phyloP scores from a whole-genome alignment of 2,113 vertebrate genomes.

The Melospiza georgiana region DNA sequence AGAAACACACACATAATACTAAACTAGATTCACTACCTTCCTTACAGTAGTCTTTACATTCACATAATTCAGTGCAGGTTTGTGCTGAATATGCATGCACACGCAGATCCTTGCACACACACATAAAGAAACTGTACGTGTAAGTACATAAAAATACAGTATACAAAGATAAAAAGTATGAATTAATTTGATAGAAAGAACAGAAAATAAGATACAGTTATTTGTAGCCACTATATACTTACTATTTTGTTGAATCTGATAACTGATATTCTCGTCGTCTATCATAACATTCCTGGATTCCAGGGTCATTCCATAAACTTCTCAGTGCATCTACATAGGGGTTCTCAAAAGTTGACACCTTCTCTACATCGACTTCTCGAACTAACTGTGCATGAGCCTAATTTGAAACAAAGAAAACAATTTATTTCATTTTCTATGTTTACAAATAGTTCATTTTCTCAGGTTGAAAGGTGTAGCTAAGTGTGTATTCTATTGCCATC shows the following conservation, averaged over 20 bases:
- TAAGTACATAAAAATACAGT: neutral
- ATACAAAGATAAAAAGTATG: neutral
- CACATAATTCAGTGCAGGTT: neutral
- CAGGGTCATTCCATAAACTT: conserved; percentile 91
- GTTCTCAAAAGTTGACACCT: conserved; percentile 79
- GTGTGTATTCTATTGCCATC: too few species aligned
- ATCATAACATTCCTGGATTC: conserved; percentile 91
- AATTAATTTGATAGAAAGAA: neutral
- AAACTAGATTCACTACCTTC: neutral
- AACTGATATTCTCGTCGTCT: conserved; percentile 93
- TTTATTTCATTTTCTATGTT: neutral
- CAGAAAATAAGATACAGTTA: neutral
- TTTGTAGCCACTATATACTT: conserved; percentile 65
- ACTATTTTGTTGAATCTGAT: conserved; percentile 95
- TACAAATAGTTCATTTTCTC: neutral
- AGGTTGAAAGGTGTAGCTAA: too few species aligned
- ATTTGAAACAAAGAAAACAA: conserved; percentile 33
- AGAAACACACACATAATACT: neutral
- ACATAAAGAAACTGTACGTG: neutral
- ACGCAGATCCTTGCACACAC: neutral
- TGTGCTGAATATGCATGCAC: neutral
- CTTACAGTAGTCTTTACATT: neutral
- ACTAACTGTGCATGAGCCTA: conserved; percentile 82
- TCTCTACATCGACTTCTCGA: conserved; percentile 81
- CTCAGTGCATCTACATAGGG: conserved; percentile 86